phyloP scores from a whole-genome alignment of 2,888 invertebrate genomes.

The Drosophila aldrichi region DNA sequence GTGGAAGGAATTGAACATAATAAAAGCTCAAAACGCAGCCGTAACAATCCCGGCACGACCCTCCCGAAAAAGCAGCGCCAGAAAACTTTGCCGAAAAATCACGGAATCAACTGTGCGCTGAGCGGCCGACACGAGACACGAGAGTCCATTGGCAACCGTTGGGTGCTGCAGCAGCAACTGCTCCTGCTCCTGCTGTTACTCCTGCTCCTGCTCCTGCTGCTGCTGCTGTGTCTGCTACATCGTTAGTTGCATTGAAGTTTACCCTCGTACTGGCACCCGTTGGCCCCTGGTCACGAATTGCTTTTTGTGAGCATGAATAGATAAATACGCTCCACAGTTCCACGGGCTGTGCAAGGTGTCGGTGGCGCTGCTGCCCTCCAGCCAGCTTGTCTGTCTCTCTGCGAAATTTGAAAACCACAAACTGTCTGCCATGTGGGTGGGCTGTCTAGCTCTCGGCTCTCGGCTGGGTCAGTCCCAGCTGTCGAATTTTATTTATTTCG shows the following conservation, averaged over 20 bases:
- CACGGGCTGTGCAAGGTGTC: slow-evolving; percentile 20
- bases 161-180: slow-evolving; percentile 25
- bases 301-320: slow-evolving; percentile 77
- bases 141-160: slow-evolving; percentile 65
- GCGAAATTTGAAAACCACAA: slow-evolving; percentile 71
- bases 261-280: slow-evolving; percentile 1
- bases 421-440: slow-evolving; percentile 60
- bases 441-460: slow-evolving; percentile 36
- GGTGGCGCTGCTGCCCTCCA: slow-evolving; percentile 12
- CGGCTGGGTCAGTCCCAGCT: slow-evolving; percentile 53
- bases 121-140: slow-evolving; percentile 23
- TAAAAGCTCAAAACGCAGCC: slow-evolving; percentile 78
- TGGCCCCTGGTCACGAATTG: slow-evolving; percentile 48
- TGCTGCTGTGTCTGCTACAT: slow-evolving; percentile 47
- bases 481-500: slow-evolving; percentile 81
- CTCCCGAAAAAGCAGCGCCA: slow-evolving; percentile 52
- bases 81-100: slow-evolving; percentile 73
- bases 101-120: slow-evolving; percentile 74
- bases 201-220: slow-evolving; percentile 23
- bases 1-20: slow-evolving; percentile 58
- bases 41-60: slow-evolving; percentile 37
- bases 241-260: slow-evolving; percentile 80
- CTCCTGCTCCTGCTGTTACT: slow-evolving; percentile 24
- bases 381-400: slow-evolving; percentile 51
- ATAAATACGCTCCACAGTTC: slow-evolving; percentile 68